Evolutionary conservation across 2,888 invertebrate species (phyloP), one percentile per base, ranked within the genome.

Genomic region (Caenorhabditis sulstoni): DNA sequence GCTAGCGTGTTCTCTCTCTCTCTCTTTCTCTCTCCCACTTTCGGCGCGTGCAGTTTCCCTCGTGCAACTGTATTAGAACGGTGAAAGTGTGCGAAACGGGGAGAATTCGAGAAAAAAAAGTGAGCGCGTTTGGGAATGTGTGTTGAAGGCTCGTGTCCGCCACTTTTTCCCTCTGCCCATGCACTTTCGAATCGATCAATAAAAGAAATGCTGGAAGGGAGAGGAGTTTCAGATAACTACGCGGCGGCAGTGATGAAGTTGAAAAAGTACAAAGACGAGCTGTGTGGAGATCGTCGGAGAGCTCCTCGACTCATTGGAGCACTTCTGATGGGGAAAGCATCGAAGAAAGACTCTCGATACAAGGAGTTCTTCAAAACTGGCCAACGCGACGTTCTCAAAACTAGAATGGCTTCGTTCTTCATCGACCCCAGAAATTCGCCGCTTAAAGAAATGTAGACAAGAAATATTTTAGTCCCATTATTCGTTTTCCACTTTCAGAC

Each of bases 341-440:
- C 75, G 0, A 45, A 55, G 23, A 14, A 47, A 2, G 70, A 77
- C 18, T 11, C 52, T 3, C 62, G 79, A 20, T 81, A 81, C 45
- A 55, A 44, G 12, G 41, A 64, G 14, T 16, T 81, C 22, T 81
- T 81, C 45, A 41, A 55, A 11, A 18, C 47, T 7, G 45, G 50
- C 20, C 55, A 62, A 20, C 77, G 80, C 50, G 78, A 79, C 22
- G n/a, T 41, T 11, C 78, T 88, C 1, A 74, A 80, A 45, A 55
- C 68, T 12, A 66, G 81, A 49, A 55, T 88, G 68, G 74, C 85
- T n/a, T 50, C 82, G 9, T 81, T 82, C 11, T 66, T 86, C 49
- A 62, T 29, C 29, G 29, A 29, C 29, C 29, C 29, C 4, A 3
- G 29, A 7, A 29, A 29, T 29, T 29, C 29, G 3, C 74, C 81